Percentiles rank a stretch among this genome's conserved stretches.
Evolutionary conservation across 1,140 invertebrate species (phyloP).

Genomic region (Ostrea denselamellosa): DNA sequence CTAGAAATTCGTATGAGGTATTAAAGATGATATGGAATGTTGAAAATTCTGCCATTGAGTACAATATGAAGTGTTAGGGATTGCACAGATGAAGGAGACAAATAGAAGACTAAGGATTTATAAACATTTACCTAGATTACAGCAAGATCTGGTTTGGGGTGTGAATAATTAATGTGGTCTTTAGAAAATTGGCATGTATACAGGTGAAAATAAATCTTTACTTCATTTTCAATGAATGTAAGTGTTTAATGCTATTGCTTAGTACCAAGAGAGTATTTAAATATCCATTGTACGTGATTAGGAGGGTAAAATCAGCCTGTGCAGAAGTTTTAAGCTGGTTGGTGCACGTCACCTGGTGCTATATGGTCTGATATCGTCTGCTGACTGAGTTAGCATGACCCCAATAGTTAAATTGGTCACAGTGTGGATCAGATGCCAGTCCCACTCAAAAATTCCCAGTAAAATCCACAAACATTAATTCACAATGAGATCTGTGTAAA

Average conservation of each 20-base stretch:
- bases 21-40: too few species aligned
- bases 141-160: background rate
- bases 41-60: background rate
- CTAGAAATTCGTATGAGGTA: too few species aligned
- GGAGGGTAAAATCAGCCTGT: background rate
- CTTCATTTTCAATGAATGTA: background rate
- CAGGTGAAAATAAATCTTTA: conserved; percentile 6
- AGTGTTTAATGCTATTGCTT: conserved; percentile 35
- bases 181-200: background rate
- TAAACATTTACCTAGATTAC: background rate
- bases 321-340: background rate
- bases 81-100: background rate
- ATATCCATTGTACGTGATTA: conserved; percentile 12
- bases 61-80: background rate
- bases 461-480: too few species aligned
- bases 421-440: background rate
- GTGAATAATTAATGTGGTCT: background rate
- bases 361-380: conserved; percentile 21
- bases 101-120: background rate
- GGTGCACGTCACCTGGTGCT: background rate
- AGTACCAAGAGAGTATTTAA: conserved; percentile 23
- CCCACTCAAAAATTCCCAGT: background rate
- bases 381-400: background rate
- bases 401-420: background rate
- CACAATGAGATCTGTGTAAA: too few species aligned